phyloP scores from a whole-genome alignment of 2,113 vertebrate genomes.

The Onychostoma macrolepis region DNA sequence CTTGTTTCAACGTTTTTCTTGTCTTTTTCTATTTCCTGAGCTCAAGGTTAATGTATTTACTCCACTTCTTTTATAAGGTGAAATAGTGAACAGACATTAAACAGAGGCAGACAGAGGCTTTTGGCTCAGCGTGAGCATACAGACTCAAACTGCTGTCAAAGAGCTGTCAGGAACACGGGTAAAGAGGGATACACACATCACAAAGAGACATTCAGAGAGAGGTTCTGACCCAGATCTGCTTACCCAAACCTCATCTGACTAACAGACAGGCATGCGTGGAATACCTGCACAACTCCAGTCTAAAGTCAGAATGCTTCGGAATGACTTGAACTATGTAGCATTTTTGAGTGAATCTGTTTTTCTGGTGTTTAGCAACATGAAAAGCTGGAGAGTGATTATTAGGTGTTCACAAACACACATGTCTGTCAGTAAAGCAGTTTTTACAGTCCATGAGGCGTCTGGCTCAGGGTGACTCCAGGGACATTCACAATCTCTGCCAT shows the following conservation, averaged over 20 bases:
- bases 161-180: constrained; percentile 23
- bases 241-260: background rate
- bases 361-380: background rate
- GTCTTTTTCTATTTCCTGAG: background rate
- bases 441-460: background rate
- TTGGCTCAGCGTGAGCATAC: background rate
- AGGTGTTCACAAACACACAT: background rate
- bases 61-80: background rate
- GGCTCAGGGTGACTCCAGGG: background rate
- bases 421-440: too few relatives aligned
- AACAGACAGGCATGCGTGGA: background rate
- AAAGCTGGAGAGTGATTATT: background rate
- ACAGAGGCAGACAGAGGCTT: background rate
- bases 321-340: background rate
- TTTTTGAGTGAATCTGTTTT: background rate
- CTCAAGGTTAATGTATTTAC: constrained; percentile 8
- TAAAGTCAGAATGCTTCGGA: background rate
- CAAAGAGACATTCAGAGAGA: constrained; percentile 15
- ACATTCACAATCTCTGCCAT: background rate
- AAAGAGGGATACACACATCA: constrained; percentile 19
- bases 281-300: background rate
- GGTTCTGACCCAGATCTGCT: constrained; percentile 33
- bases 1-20: background rate
- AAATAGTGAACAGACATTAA: constrained; percentile 9
- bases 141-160: constrained; percentile 37